Evolutionary conservation across 2,113 vertebrate genomes (phyloP).

Genomic region (Acanthisitta chloris): DNA sequence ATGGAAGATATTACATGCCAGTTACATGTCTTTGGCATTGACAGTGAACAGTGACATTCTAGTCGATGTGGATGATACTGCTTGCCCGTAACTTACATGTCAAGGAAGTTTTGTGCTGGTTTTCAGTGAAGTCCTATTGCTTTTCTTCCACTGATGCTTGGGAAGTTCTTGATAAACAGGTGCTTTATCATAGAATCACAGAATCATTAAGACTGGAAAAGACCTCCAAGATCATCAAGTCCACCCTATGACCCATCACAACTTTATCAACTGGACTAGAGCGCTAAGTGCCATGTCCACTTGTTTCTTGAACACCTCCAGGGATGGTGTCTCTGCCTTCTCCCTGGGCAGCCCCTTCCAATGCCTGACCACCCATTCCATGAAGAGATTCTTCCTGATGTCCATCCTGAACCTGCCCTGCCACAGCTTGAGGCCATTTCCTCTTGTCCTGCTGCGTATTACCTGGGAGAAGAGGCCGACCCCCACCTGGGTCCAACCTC

Average conservation of each 20-base stretch:
- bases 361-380: not conserved
- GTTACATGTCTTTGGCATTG: not conserved
- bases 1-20: not conserved
- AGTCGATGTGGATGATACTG: accelerated
- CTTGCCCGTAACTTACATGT: not conserved
- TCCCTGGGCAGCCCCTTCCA: not conserved
- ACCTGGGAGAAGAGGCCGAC: not conserved
- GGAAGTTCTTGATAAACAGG: not conserved
- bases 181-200: not conserved
- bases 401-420: not conserved
- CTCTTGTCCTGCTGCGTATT: not conserved
- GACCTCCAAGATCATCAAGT: not conserved
- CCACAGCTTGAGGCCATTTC: not conserved
- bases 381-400: not conserved
- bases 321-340: not conserved
- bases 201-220: not conserved
- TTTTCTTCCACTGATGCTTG: not conserved
- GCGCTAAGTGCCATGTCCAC: not conserved
- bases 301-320: not conserved
- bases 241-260: not conserved
- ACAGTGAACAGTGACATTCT: not conserved
- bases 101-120: not conserved
- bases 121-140: not conserved
- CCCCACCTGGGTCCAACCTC: not conserved
- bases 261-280: not conserved